Evolutionary conservation across 2,888 invertebrate species (phyloP), one percentile per base, ranked within the genome.

Genomic region (Tachina lurida): DNA sequence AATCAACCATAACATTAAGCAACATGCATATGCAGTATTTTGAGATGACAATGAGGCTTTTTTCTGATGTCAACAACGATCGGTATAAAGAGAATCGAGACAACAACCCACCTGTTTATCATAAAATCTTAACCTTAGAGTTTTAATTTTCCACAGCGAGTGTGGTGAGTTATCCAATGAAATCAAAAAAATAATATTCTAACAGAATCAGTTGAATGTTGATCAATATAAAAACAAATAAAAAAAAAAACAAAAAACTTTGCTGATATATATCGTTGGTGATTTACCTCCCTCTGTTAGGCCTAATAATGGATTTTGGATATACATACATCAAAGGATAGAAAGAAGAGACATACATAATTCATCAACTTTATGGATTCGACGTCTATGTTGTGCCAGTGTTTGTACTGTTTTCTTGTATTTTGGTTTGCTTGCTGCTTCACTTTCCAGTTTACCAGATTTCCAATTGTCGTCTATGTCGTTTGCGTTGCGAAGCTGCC

Each of bases 151-250:
- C 85, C 87, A 87, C 82, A 87, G 79, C 81, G 81, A 67, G 41
- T 86, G 86, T 86, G 86, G 86, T 86, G 86, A 86, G 86, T 86
- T 86, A 86, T 83, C 86, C 86, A 86, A 86, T 83, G 78, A 82
- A 82, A 86, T 78, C 82, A 86, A 86, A 84, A 81, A 81, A 86
- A 80, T 86, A 85, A 87, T 82, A 80, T 77, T 87, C 76, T 86
- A 87, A 86, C 78, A 86, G 83, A 86, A 83, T 86, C 82, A 86
- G 79, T 83, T 86, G 86, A 83, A 80, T 83, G 83, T 86, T 86
- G 86, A 86, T 76, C 70, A 77, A 81, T 77, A 78, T 71, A 75
- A 74, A 81, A 73, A 83, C 15, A 76, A 83, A 63, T 19, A 71
- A 79, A 74, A 73, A 74, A 22, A 83, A 70, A 80, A 65, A 70